phyloP scores from a whole-genome alignment of 2,888 invertebrate species.

The Myathropa florea region DNA sequence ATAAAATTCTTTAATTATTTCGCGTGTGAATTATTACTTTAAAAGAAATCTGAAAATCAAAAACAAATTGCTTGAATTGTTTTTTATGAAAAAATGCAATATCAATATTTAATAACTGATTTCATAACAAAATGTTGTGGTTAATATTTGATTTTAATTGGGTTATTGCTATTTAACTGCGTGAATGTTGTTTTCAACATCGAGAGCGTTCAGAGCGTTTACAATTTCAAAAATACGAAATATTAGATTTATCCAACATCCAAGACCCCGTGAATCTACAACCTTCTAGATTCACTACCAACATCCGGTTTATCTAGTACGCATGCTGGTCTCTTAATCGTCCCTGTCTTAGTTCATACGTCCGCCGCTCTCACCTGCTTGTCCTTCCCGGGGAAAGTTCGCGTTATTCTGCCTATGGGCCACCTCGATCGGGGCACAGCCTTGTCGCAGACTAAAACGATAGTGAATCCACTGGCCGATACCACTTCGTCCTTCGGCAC shows the following conservation, averaged over 20 bases:
- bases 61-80: too few relatives aligned
- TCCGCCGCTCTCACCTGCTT: slow-evolving; percentile 14
- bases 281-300: background rate
- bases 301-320: slow-evolving; percentile 11
- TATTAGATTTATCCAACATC: background rate
- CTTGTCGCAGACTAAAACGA: slow-evolving; percentile 50
- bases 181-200: too few relatives aligned
- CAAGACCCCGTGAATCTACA: background rate
- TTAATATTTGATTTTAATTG: too few relatives aligned
- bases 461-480: slow-evolving; percentile 32
- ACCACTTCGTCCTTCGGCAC: slow-evolving; percentile 30
- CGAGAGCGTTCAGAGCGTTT: background rate
- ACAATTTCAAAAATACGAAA: background rate
- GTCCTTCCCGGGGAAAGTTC: slow-evolving; percentile 18
- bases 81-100: too few relatives aligned
- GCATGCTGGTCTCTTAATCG: slow-evolving; percentile 18
- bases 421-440: slow-evolving; percentile 18
- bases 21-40: too few relatives aligned
- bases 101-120: too few relatives aligned
- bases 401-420: slow-evolving; percentile 20
- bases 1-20: too few relatives aligned
- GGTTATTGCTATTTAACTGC: too few relatives aligned
- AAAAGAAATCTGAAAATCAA: too few relatives aligned
- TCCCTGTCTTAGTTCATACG: slow-evolving; percentile 4
- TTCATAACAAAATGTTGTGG: too few relatives aligned